Base-by-base conservation (phyloP, 2,888 invertebrate species). In the Chymomyza amoena region DNA sequence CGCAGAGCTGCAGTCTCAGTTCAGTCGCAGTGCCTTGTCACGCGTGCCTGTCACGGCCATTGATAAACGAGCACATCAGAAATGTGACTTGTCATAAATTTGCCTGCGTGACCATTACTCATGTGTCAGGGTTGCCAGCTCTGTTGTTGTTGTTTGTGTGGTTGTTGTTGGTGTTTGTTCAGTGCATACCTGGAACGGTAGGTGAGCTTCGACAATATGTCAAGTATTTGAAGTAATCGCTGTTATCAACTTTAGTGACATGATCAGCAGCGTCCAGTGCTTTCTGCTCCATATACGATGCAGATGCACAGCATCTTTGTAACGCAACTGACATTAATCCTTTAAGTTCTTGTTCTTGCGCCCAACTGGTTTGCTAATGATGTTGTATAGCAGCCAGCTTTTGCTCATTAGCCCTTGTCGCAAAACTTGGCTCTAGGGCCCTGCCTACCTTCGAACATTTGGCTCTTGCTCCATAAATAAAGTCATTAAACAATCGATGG, bases 1-100 rank as follows among this genome's bases (percentile, higher is more conserved):
- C 13, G 39, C 36, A 18, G 54, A 25, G 61, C 25, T 36, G 25
- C 50, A 15, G 51, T 51, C n/a, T 28, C 28, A 9, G 32, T 28
- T 28, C 28, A 9, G 32, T 28, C 39, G 13, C 18, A 61, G 20
- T 13, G 25, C 25, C 88, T 77, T 88, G 85, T 80, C 87, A 89
- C 86, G 87, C 80, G 87, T 45, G 52, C 52, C 57, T 15, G 57
- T 25, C 57, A 57, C 20, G 87, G 85, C 72, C 80, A 73, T 80
- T 85, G 84, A 85, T 85, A 88, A 85, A 88, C 86, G 84, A 85
- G 89, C 89, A 80, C 84, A 87, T 85, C 89, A 87, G 87, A 87
- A 87, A 88, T 90, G 88, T 89, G 89, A 89, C 89, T 90, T 90
- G 90, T 90, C 90, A 90, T 90, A 90, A 90, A 90, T 90, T 90